Percentiles rank a stretch among this genome's conserved stretches.
These are phyloP conservation scores for Stylophora pistillata DNA, from an alignment of 64 coral and sea anemone genomes.

Conservation along the genomic window DNA sequence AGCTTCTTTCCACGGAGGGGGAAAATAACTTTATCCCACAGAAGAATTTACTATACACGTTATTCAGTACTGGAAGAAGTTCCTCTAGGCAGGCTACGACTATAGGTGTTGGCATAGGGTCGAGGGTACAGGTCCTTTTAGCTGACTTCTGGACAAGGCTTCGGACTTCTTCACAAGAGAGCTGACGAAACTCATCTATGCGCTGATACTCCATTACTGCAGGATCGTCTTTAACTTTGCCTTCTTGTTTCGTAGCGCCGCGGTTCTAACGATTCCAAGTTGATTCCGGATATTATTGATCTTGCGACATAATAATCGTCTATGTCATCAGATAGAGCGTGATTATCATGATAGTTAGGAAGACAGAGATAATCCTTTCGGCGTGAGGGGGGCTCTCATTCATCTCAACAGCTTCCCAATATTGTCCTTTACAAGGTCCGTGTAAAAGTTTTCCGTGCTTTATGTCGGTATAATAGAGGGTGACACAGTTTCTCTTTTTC, in stretches of 20 bases:
- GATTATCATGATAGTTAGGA: slow-evolving; percentile 56
- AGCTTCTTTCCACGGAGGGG: too few species aligned
- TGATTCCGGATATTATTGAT: slow-evolving; percentile 41
- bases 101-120: slow-evolving; percentile 59
- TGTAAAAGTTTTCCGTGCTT: slow-evolving; percentile 66
- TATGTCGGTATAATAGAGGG: too few species aligned
- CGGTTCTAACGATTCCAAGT: neutral
- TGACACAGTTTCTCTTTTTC: too few species aligned
- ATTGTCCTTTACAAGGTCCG: slow-evolving; percentile 60
- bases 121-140: slow-evolving; percentile 64
- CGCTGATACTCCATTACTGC: too few species aligned
- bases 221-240: slow-evolving; percentile 40
- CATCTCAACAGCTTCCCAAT: slow-evolving; percentile 58
- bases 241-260: neutral
- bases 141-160: slow-evolving; percentile 32
- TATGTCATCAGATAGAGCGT: slow-evolving; percentile 62
- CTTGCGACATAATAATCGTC: slow-evolving; percentile 50
- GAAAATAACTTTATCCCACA: too few species aligned
- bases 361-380: slow-evolving; percentile 43
- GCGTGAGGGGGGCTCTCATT: slow-evolving; percentile 61
- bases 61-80: too few species aligned
- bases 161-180: slow-evolving; percentile 48
- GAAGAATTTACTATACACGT: too few species aligned
- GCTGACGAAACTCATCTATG: slow-evolving; percentile 56
- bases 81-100: too few species aligned